Percentiles rank a stretch among this genome's conserved stretches.
Conservation (phyloP, 2,113 vertebrate species). For the Salvelinus fontinalis region DNA sequence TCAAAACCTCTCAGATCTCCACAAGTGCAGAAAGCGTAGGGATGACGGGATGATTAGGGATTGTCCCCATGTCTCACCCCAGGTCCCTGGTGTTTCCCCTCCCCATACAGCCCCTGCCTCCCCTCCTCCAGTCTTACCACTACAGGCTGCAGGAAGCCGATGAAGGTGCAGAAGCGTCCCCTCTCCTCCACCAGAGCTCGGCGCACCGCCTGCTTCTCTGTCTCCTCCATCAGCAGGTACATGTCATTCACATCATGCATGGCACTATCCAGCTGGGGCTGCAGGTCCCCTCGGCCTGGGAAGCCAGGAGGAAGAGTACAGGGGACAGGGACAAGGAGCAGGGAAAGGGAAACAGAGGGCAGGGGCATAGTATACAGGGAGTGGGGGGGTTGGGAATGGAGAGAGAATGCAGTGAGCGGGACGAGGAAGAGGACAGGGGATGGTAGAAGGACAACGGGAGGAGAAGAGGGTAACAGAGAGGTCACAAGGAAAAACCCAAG, state of each 20-base stretch:
- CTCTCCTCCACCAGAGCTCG: slow-evolving; percentile 93
- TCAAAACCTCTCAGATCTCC: too few species aligned
- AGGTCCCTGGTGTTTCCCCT: too few species aligned
- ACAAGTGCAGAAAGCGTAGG: too few species aligned
- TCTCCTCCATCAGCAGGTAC: slow-evolving; percentile 97
- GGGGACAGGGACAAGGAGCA: not conserved
- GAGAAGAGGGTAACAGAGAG: not conserved
- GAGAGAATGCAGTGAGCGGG: not conserved
- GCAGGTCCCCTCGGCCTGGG: slow-evolving; percentile 91
- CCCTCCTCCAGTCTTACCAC: slow-evolving; percentile 80
- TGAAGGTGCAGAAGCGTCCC: slow-evolving; percentile 95
- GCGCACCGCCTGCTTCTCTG: slow-evolving; percentile 94
- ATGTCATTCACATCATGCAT: slow-evolving; percentile 97
- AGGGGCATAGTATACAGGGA: not conserved
- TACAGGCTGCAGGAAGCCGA: slow-evolving; percentile 90
- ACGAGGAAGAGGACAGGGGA: not conserved
- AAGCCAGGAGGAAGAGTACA: not conserved
- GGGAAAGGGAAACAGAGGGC: not conserved
- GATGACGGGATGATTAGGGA: too few species aligned
- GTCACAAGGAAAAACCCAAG: not conserved
- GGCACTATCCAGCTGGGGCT: slow-evolving; percentile 95
- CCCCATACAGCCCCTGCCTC: not conserved
- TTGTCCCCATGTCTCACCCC: not conserved
- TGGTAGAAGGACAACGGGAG: not conserved
- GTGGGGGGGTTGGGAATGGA: not conserved